Percentiles rank a stretch among this genome's conserved stretches.
Conservation (phyloP, 2,888 invertebrate genomes). For the Tortricodes alternella region DNA sequence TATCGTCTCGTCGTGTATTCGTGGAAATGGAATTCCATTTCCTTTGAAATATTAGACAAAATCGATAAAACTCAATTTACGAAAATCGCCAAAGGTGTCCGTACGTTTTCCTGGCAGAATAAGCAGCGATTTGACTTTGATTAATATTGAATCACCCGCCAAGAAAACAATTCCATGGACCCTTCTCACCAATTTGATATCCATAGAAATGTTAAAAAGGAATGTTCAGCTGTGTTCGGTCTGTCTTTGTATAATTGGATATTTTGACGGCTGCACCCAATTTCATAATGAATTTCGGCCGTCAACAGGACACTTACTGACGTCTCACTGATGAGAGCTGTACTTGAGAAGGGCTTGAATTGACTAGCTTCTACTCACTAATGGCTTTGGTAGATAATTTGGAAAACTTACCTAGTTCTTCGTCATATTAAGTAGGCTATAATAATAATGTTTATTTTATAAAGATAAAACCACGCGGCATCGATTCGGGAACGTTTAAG, state of each 20-base stretch:
- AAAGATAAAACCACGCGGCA: too few relatives aligned
- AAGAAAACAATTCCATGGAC: conserved; percentile 3
- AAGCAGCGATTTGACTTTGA: conserved; percentile 8
- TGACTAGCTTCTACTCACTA: too few relatives aligned
- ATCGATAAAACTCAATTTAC: too few relatives aligned
- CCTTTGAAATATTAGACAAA: too few relatives aligned
- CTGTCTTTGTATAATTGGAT: conserved; percentile 8
- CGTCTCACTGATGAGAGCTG: background rate
- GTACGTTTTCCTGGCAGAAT: background rate
- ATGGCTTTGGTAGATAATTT: too few relatives aligned
- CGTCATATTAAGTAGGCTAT: too few relatives aligned
- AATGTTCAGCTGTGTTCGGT: background rate
- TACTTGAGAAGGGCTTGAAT: background rate
- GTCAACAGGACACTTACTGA: too few relatives aligned
- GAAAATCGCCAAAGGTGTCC: background rate
- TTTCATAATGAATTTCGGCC: conserved; percentile 8
- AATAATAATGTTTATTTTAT: too few relatives aligned
- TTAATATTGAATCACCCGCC: conserved; percentile 3
- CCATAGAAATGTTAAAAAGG: conserved; percentile 4
- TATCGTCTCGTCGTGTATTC: too few relatives aligned
- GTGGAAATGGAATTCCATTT: too few relatives aligned
- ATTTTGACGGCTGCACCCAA: conserved; percentile 12
- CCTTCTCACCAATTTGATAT: conserved; percentile 9
- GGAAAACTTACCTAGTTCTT: too few relatives aligned
- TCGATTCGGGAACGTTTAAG: too few relatives aligned